A percentile compares a stretch with the other conserved stretches of the same genome.
Evolutionary conservation across 2,888 invertebrate genomes (phyloP).

Genomic region (Mesopsocus fuscifrons): DNA sequence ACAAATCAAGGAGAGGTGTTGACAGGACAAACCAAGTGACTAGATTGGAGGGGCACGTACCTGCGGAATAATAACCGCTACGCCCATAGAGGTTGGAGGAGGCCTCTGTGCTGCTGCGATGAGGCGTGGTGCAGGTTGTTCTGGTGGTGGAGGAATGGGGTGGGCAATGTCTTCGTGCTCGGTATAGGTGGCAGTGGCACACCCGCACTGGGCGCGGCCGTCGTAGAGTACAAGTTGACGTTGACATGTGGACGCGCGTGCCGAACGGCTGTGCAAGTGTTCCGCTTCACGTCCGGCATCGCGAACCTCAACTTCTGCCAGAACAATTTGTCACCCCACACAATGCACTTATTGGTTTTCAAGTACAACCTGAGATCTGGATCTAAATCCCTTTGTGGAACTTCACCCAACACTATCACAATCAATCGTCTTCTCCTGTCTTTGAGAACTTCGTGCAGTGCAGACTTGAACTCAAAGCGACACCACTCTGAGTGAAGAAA

Average conservation of each 20-base stretch:
- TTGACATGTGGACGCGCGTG: slow-evolving; percentile 11
- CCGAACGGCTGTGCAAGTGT: slow-evolving; percentile 33
- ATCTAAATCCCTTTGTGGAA: slow-evolving; percentile 76
- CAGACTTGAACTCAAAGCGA: slow-evolving; percentile 84
- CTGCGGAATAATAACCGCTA: slow-evolving; percentile 53
- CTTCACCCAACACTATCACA: slow-evolving; percentile 74
- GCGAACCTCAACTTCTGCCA: slow-evolving; percentile 91
- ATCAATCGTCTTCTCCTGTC: slow-evolving; percentile 72
- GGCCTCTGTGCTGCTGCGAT: slow-evolving; percentile 13
- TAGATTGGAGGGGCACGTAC: slow-evolving; percentile 20
- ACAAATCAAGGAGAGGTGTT: too few relatives aligned
- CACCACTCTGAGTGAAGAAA: slow-evolving; percentile 93
- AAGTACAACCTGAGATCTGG: slow-evolving; percentile 77
- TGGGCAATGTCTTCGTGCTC: slow-evolving; percentile 19
- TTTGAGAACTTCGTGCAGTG: slow-evolving; percentile 75
- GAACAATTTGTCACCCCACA: slow-evolving; percentile 87
- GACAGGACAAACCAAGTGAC: too few relatives aligned
- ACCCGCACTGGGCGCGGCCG: slow-evolving; percentile 11
- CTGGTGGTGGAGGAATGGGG: slow-evolving; percentile 21
- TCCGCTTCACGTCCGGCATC: slow-evolving; percentile 58
- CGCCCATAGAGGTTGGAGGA: slow-evolving; percentile 54
- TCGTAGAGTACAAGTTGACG: slow-evolving; percentile 14
- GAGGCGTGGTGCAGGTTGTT: slow-evolving; percentile 21
- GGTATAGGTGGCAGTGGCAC: slow-evolving; percentile 22
- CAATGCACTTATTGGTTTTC: slow-evolving; percentile 77